Conservation (phyloP, 2,888 invertebrate genomes). For the Acleris literana region DNA sequence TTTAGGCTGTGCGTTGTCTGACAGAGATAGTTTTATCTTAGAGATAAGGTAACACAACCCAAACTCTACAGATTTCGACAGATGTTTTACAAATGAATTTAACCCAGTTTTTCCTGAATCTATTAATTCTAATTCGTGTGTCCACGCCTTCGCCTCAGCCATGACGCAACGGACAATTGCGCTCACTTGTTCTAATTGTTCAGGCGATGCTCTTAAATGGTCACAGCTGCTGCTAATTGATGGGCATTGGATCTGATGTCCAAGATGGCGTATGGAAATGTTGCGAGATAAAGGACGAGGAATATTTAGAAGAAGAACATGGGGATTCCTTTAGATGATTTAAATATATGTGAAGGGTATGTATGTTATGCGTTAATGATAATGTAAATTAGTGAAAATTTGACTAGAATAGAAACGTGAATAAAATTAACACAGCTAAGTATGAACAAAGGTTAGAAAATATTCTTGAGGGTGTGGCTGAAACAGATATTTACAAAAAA, state of each 20-base stretch:
- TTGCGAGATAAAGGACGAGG: conserved; percentile 1
- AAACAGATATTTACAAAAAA: no score
- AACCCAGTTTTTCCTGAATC: conserved; percentile 61
- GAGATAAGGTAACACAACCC: no score
- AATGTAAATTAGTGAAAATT: no score
- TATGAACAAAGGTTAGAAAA: no score
- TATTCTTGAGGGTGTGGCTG: no score
- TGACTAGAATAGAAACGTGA: no score
- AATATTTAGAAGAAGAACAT: background rate
- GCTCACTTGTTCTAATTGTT: conserved; percentile 79
- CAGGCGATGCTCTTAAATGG: conserved; percentile 61
- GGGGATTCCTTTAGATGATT: no score
- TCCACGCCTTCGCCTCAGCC: conserved; percentile 54
- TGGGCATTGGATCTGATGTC: conserved; percentile 51
- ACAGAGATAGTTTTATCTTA: no score
- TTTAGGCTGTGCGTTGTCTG: no score
- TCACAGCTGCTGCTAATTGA: conserved; percentile 77
- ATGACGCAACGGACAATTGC: conserved; percentile 77
- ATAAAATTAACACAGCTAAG: no score
- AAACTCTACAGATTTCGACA: conserved; percentile 22
- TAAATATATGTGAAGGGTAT: no score
- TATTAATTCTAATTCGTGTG: conserved; percentile 73
- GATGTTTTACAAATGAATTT: conserved; percentile 37
- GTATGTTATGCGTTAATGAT: no score
- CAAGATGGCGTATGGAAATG: conserved; percentile 34